Evolutionary conservation across 2,797 vertebrate species (phyloP).

Genomic region (Sebastes aleutianus): DNA sequence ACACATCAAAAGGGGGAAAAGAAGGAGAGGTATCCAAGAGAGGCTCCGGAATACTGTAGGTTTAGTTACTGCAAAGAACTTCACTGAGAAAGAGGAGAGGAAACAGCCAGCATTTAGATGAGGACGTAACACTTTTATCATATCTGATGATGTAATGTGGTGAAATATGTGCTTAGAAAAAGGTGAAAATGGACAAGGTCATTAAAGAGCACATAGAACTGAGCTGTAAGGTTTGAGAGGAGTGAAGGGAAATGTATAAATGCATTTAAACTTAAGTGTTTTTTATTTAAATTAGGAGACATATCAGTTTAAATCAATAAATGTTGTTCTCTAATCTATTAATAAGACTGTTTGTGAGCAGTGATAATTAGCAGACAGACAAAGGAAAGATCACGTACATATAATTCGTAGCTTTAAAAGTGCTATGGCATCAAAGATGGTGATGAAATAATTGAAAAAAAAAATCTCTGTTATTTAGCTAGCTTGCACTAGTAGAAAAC

Average conservation of each 20-base stretch:
- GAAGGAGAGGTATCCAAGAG: conserved; percentile 20
- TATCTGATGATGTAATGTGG: conserved; percentile 41
- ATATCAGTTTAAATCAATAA: background rate
- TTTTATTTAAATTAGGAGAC: background rate
- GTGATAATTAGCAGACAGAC: background rate
- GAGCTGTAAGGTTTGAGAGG: background rate
- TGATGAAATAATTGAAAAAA: background rate
- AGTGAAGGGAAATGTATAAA: background rate
- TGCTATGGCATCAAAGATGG: background rate
- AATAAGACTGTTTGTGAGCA: background rate
- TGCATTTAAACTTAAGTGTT: background rate
- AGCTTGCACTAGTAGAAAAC: background rate
- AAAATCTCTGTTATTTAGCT: background rate
- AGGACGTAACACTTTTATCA: background rate
- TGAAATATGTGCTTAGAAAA: conserved; percentile 29
- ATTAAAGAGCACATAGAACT: background rate
- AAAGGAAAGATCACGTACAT: background rate
- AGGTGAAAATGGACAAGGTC: background rate
- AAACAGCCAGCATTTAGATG: background rate
- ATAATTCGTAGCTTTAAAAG: background rate
- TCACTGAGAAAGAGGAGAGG: background rate
- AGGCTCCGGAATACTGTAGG: conserved; percentile 8
- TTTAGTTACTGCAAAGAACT: conserved; percentile 1
- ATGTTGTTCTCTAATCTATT: background rate
- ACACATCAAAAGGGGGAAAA: conserved; percentile 35